Conservation (phyloP, 2,888 invertebrate genomes). For the Calameuta pallipes region DNA sequence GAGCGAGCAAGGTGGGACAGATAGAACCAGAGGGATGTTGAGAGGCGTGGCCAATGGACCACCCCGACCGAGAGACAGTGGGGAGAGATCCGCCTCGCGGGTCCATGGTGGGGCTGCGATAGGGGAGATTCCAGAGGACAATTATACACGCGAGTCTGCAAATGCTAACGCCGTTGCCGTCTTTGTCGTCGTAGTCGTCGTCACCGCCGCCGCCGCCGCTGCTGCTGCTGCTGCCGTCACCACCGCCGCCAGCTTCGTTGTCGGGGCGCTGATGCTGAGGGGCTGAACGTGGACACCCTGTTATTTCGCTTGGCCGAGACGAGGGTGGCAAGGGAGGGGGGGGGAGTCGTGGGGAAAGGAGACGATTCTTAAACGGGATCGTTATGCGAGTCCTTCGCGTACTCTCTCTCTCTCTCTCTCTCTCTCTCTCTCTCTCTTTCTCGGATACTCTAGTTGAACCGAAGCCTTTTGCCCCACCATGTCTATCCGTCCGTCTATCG, state of each 20-base stretch:
- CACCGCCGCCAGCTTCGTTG: no score
- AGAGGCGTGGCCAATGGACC: conserved; percentile 53
- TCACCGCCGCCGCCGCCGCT: no score
- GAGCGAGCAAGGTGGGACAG: conserved; percentile 30
- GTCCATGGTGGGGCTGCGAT: conserved; percentile 51
- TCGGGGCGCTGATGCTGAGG: conserved; percentile 21
- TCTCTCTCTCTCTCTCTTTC: conserved; percentile 4
- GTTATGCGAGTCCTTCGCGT: conserved; percentile 59
- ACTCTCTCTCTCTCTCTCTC: conserved; percentile 27
- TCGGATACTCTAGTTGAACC: neutral
- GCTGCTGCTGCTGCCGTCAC: no score
- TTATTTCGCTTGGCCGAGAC: conserved; percentile 47
- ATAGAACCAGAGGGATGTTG: conserved; percentile 44
- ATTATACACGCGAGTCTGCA: conserved; percentile 34
- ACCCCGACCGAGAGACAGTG: conserved; percentile 28
- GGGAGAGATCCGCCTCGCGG: conserved; percentile 21
- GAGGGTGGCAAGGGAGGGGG: conserved; percentile 65
- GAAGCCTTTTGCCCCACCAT: conserved; percentile 1
- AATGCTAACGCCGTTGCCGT: conserved; percentile 46
- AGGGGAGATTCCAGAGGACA: conserved; percentile 53
- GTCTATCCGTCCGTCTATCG: conserved; percentile 10
- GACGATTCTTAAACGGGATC: conserved; percentile 62
- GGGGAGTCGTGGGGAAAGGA: conserved; percentile 37
- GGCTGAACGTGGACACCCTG: conserved; percentile 34
- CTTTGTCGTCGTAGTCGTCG: no score